Conservation (phyloP, 30 jellyfish, hydroid and myxozoan genomes). For the Aurelia sp. region DNA sequence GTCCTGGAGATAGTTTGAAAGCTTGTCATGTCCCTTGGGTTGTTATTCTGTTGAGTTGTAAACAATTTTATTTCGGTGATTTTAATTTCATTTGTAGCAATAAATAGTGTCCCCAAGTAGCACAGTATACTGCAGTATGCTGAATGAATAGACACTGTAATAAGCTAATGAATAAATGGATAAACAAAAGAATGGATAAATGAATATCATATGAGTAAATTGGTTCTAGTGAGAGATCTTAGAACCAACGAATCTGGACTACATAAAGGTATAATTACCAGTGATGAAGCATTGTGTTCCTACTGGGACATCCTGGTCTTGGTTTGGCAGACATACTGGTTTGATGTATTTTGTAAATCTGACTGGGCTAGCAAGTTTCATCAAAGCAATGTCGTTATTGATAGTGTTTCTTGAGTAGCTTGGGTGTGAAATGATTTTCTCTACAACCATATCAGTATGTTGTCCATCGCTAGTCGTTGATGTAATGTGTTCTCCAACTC, state of each 20-base stretch:
- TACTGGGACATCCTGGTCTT: constrained; percentile 68
- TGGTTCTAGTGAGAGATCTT: neutral
- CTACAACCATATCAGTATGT: constrained; percentile 42
- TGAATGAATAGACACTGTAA: too few relatives aligned
- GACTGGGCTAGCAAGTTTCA: constrained; percentile 75
- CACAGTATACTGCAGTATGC: too few relatives aligned
- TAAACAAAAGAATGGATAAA: too few relatives aligned
- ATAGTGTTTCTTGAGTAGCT: constrained; percentile 49
- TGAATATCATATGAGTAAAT: neutral
- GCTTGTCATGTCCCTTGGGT: too few relatives aligned
- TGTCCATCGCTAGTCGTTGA: constrained; percentile 58
- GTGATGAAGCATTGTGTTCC: constrained; percentile 85
- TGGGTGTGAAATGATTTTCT: constrained; percentile 70
- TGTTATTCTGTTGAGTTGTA: too few relatives aligned
- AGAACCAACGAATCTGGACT: neutral
- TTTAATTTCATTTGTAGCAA: too few relatives aligned
- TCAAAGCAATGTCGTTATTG: constrained; percentile 84
- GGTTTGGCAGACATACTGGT: constrained; percentile 89
- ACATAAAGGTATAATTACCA: constrained; percentile 35
- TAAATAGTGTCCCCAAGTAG: too few relatives aligned
- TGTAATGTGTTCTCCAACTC: constrained; percentile 67
- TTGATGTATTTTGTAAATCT: constrained; percentile 65
- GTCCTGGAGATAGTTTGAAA: too few relatives aligned
- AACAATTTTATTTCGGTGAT: too few relatives aligned
- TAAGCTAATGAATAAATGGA: too few relatives aligned